Evolutionary conservation across 2,797 vertebrate species (phyloP).

Genomic region (Furcifer pardalis): DNA sequence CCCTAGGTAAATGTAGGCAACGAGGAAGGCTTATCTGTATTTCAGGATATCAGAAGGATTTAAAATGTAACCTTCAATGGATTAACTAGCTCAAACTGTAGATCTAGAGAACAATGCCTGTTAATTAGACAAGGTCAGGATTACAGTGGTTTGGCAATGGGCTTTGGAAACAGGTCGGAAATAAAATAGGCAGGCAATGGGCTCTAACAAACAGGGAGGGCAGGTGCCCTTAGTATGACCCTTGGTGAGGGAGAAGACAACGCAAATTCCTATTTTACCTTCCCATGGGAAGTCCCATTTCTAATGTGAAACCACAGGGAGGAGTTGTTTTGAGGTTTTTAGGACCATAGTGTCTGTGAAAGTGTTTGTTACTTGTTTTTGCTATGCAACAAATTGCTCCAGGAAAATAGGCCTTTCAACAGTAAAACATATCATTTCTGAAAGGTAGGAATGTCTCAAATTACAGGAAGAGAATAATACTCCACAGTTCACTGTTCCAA

Average conservation of each 20-base stretch:
- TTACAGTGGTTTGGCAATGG: not conserved
- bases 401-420: not conserved
- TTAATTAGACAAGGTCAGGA: slow-evolving; percentile 23
- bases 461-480: not conserved
- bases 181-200: not conserved
- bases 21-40: slow-evolving; percentile 12
- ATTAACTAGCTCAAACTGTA: slow-evolving; percentile 33
- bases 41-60: slow-evolving; percentile 8
- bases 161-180: not conserved
- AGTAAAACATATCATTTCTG: not conserved
- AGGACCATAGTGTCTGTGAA: not conserved
- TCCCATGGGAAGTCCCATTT: slow-evolving; percentile 6
- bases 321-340: not conserved
- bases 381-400: not conserved
- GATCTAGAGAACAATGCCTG: slow-evolving; percentile 35
- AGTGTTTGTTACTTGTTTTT: not conserved
- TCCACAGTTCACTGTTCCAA: not conserved
- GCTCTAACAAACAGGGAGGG: not conserved
- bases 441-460: not conserved
- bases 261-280: not conserved
- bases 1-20: slow-evolving; percentile 26
- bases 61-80: slow-evolving; percentile 16
- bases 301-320: not conserved
- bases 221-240: not conserved
- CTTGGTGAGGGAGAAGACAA: not conserved